Evolutionary conservation across 2,113 vertebrate species (phyloP).

Genomic region (Parus major): DNA sequence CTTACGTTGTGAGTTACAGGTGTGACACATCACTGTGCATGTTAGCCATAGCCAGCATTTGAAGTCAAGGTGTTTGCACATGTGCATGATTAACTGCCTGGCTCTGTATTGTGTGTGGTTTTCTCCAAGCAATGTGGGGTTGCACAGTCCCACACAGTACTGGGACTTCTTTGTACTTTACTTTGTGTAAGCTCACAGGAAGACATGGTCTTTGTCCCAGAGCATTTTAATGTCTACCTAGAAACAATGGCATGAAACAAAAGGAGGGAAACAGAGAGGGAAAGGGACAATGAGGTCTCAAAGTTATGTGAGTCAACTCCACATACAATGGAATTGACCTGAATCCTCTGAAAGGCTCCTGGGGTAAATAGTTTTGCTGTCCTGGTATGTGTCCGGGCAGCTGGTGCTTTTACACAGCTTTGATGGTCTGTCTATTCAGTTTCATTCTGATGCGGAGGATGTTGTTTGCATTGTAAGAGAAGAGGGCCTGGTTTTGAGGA

Average conservation of each 20-base stretch:
- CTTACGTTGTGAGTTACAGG: neutral
- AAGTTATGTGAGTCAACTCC: constrained; percentile 18
- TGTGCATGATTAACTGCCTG: neutral
- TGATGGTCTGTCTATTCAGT: neutral
- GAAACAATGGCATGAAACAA: constrained; percentile 56
- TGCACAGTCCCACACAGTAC: rapidly evolving
- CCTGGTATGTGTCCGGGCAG: constrained; percentile 29
- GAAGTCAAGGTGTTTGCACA: neutral
- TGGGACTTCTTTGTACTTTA: neutral
- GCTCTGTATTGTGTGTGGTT: rapidly evolving
- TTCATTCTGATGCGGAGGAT: constrained; percentile 44
- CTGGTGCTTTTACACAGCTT: constrained; percentile 29
- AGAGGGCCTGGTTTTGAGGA: neutral
- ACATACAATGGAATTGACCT: constrained; percentile 18
- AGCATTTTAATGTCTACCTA: constrained; percentile 23
- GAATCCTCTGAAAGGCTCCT: constrained; percentile 32
- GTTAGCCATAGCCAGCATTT: neutral
- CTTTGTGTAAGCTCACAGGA: constrained; percentile 28
- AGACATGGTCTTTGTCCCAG: constrained; percentile 40
- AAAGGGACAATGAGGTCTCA: constrained; percentile 27
- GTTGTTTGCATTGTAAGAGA: constrained; percentile 33
- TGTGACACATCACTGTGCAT: neutral
- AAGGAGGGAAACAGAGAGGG: constrained; percentile 53
- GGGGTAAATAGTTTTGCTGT: constrained; percentile 33
- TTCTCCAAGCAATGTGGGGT: neutral